phyloP scores from a whole-genome alignment of 2,113 vertebrate species.

The Nothocercus julius region DNA sequence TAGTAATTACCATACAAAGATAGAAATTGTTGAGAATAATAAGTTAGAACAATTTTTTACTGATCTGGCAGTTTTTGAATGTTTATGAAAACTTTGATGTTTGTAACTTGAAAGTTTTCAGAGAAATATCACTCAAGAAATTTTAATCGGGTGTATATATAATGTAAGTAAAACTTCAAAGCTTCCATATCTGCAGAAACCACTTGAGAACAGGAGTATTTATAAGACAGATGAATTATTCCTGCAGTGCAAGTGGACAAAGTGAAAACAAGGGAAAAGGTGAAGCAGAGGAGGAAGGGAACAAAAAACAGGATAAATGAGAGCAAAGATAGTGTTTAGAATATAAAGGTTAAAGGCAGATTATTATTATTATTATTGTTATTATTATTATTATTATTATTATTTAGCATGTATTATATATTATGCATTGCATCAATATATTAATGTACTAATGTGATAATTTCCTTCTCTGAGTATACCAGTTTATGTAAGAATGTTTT shows the following conservation, averaged over 20 bases:
- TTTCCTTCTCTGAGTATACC: not conserved
- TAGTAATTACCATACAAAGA: not conserved
- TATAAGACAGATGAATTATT: slow-evolving; percentile 29
- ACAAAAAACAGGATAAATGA: not conserved
- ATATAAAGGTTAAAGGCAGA: not conserved
- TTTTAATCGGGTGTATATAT: not conserved
- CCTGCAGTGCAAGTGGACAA: not conserved
- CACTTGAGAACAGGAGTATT: not conserved
- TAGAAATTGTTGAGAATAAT: not conserved
- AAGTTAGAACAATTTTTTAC: not conserved
- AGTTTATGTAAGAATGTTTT: not conserved
- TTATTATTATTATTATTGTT: not conserved
- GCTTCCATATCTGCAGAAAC: not conserved
- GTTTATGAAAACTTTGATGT: not conserved
- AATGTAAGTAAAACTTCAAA: slow-evolving; percentile 44
- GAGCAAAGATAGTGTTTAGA: not conserved
- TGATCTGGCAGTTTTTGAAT: not conserved
- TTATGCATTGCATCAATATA: not conserved
- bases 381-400: not conserved
- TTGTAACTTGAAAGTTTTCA: slow-evolving; percentile 9
- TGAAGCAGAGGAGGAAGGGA: not conserved
- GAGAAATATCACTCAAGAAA: not conserved
- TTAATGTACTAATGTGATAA: not conserved
- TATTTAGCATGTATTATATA: not conserved
- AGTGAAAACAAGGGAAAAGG: not conserved